These are phyloP conservation scores for Bicyclus anynana DNA, from an alignment of 1,140 invertebrate species.

Conservation along the genomic window DNA sequence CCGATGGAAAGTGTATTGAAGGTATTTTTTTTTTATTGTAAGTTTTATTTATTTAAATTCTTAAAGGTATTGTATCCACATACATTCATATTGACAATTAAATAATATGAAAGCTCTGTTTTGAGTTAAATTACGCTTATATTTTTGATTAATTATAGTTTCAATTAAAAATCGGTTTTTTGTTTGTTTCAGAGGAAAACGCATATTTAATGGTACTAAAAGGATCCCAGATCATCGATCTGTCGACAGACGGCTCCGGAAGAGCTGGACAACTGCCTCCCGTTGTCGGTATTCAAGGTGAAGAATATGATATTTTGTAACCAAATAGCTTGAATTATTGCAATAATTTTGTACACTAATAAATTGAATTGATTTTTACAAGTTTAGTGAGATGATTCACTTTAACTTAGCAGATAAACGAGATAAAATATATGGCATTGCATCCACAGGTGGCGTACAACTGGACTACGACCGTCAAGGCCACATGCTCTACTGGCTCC, in stretches of 20 bases:
- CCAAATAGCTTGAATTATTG: no score
- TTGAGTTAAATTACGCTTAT: no score
- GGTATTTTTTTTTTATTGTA: conserved; percentile 39
- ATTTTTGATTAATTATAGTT: no score
- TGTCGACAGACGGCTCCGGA: conserved; percentile 86
- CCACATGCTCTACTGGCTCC: conserved; percentile 91
- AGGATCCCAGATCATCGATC: conserved; percentile 91
- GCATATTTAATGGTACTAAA: conserved; percentile 95
- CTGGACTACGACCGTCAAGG: conserved; percentile 94
- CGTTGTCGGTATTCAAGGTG: conserved; percentile 92
- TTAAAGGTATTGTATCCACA: no score
- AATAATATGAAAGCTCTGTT: no score
- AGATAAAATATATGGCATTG: background rate
- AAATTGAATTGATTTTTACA: no score
- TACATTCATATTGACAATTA: no score
- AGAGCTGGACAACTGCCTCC: conserved; percentile 89
- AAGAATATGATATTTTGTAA: no score
- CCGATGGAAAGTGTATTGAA: conserved; percentile 87
- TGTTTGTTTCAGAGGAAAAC: conserved; percentile 83
- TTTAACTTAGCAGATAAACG: no score
- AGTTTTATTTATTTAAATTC: no score
- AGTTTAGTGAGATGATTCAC: no score
- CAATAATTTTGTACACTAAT: no score
- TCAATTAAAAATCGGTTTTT: conserved; percentile 13
- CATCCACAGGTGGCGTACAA: conserved; percentile 81